Base-by-base conservation (phyloP, 2,797 vertebrate species). In the Rhynchotus rufescens region DNA sequence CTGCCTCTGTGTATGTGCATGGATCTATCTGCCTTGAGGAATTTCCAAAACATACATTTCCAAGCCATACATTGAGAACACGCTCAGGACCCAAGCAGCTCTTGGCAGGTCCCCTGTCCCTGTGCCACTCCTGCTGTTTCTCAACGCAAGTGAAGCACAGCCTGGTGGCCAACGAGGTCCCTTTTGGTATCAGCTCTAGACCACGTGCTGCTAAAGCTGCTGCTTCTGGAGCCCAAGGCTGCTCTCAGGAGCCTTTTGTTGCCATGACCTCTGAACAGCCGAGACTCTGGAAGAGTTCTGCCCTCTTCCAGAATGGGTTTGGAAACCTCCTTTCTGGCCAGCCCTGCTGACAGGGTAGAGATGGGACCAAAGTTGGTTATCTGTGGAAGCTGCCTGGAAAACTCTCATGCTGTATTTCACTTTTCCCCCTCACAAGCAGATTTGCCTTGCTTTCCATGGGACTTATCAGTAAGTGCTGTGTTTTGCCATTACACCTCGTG, bases 61-160 rank as follows among this genome's bases (percentile, higher is more conserved):
- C 28, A 56, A 32, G n/a, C n/a, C 15, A 42, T n/a, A 25, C 23
- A 13, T 9, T 21, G 44, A 17, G 15, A 28, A 28, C 3, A 40
- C 74, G 21, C 25, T 1, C 16, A 11, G n/a, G 42, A 38, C 17
- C 22, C 20, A 44, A 59, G 67, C 52, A 86, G 30, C 28, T 72
- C 54, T 7, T 30, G 30, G 20, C 20, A 71, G 71, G n/a, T 68
- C 81, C 15, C 17, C 45, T 67, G 59, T 52, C 28, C 80, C 67
- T 3, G 3, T 51, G 38, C 10, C 0, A 1, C 30, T 81, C 5
- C 6, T 80, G 38, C 5, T 13, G 8, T 19, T 3, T 38, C 60
- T 84, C 51, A 66, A 52, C 15, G 47, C n/a, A 38, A 71, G 21
- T 49, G 12, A 40, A 65, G 36, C 28, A 23, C 59, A 61, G 32